Base-by-base conservation (phyloP, 2,797 vertebrate species). In the Halcyon leucocephala region DNA sequence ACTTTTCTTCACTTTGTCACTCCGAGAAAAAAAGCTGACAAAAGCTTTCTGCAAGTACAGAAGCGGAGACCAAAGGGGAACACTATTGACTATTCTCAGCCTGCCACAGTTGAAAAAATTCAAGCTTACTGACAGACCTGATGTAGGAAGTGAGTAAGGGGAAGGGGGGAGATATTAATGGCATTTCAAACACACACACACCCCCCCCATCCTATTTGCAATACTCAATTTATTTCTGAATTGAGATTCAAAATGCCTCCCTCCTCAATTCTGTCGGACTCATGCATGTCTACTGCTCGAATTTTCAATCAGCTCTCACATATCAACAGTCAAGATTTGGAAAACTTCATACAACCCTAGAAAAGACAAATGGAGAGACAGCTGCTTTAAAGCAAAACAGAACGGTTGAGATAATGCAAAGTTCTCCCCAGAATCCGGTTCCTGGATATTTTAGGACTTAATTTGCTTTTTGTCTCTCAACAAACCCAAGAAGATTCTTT, bases 1-100 rank as follows among this genome's bases (percentile, higher is more conserved):
- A 6, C 37, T 89, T 89, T 69, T 91, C 33, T 91, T 83, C 20
- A 13, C 77, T 90, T 91, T 72, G 58, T 86, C 80, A 66, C 55
- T 28, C 54, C 1, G 9, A 80, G 28, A 42, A 91, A 62, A 76
- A 57, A 11, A 73, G 48, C 42, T 74, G 66, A 86, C 35, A 89
- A 92, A 87, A 77, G 37, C 37, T 71, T 85, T 44, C 55, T 39
- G 19, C 26, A 84, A 52, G 71, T 67, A 49, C 41, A 71, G 52
- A 52, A 78, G 28, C 73, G 74, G 12, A 80, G 16, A 82, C 11
- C 11, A 14, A 87, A 46, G 5, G 67, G 44, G 67, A 94, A 64
- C 1, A 1, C 31, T 37, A 6, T n/a, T 44, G 74, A 80, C 64
- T 46, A 65, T 22, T 61, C 41, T 20, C 41, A 78, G 61, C 9